A percentile compares a stretch with the other conserved stretches of the same genome.
These are phyloP conservation scores for Drosophila santomea DNA, from an alignment of 1,140 invertebrate genomes.

Conservation along the genomic window DNA sequence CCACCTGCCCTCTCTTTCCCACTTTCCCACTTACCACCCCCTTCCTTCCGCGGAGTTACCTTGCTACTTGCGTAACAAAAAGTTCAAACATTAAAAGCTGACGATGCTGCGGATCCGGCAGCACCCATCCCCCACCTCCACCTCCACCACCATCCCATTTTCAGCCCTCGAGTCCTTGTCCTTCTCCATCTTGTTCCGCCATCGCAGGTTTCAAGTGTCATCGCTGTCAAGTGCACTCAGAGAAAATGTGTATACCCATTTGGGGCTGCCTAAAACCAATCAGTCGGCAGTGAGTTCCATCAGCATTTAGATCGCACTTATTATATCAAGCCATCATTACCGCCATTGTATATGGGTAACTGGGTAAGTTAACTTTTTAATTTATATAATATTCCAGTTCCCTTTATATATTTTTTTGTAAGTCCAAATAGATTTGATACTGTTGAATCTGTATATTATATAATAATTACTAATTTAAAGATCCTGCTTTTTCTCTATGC, in stretches of 20 bases:
- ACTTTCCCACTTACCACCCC: background rate
- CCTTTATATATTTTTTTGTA: too few species aligned
- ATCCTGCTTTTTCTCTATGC: slow-evolving; percentile 4
- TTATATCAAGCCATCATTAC: too few species aligned
- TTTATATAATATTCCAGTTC: too few species aligned
- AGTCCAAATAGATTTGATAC: too few species aligned
- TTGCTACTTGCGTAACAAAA: slow-evolving; percentile 72
- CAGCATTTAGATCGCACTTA: too few species aligned
- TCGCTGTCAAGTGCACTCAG: slow-evolving; percentile 32
- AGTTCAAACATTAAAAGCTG: slow-evolving; percentile 79
- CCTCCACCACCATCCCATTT: background rate
- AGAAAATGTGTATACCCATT: background rate
- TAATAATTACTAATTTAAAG: background rate
- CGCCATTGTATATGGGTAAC: too few species aligned
- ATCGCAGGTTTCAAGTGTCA: slow-evolving; percentile 72
- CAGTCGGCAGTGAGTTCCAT: background rate
- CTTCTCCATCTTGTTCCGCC: slow-evolving; percentile 23
- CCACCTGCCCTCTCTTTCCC: background rate
- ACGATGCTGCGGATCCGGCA: slow-evolving; percentile 40
- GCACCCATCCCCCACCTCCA: background rate
- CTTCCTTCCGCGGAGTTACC: background rate
- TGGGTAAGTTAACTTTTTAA: too few species aligned
- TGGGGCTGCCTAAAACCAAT: background rate
- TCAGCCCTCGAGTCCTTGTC: slow-evolving; percentile 29
- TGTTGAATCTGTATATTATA: too few species aligned